Conservation (phyloP, 2,797 vertebrate species). For the Martes flavigula region DNA sequence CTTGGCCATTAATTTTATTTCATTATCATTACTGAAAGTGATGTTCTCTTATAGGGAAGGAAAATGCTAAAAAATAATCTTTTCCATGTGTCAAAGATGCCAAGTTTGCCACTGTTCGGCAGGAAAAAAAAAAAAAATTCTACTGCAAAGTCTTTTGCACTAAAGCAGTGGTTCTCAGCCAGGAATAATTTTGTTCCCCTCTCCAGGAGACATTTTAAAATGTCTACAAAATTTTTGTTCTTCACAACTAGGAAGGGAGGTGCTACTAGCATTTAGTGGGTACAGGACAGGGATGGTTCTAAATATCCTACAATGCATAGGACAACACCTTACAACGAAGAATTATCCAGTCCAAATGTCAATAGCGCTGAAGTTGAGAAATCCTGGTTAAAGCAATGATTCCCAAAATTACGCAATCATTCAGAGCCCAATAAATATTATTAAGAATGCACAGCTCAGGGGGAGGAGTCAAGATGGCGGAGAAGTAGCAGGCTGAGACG, state of each 20-base stretch:
- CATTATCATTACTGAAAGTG: not conserved
- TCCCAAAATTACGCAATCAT: not conserved
- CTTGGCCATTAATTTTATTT: conserved; percentile 9
- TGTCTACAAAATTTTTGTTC: not conserved
- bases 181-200: not conserved
- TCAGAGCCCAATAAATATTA: not conserved
- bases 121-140: conserved; percentile 7
- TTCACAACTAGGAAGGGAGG: not conserved
- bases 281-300: not conserved
- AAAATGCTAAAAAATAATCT: not conserved
- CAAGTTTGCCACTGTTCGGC: not conserved
- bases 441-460: conserved; percentile 6
- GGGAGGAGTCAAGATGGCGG: too few relatives aligned
- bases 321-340: not conserved
- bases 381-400: not conserved
- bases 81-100: not conserved
- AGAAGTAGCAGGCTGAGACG: too few relatives aligned
- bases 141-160: not conserved
- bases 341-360: not conserved
- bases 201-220: not conserved
- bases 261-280: not conserved
- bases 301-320: not conserved
- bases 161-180: not conserved
- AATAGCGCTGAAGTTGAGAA: not conserved
- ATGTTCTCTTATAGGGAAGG: not conserved